phyloP scores from a whole-genome alignment of 2,797 vertebrate species.

The Ctenochaetus hawaiiensis region DNA sequence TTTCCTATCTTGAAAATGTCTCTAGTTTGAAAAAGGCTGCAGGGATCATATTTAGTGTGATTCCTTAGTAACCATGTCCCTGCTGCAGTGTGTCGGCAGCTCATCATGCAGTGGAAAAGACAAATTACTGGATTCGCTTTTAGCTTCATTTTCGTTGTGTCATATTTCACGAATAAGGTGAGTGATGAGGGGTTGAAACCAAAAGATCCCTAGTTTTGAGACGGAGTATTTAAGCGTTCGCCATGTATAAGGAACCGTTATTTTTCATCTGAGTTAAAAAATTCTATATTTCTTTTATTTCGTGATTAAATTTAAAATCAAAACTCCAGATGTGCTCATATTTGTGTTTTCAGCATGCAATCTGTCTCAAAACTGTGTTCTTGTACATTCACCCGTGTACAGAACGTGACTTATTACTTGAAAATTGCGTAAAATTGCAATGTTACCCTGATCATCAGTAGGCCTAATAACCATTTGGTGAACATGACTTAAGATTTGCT shows the following conservation, averaged over 20 bases:
- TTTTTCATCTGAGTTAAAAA: background rate
- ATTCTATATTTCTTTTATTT: background rate
- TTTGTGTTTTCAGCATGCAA: background rate
- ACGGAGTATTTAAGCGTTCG: background rate
- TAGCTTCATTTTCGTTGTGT: conserved; percentile 87
- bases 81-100: conserved; percentile 24
- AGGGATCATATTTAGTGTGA: rapidly evolving
- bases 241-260: background rate
- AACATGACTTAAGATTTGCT: background rate
- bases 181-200: conserved; percentile 8
- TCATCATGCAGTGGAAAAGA: conserved; percentile 85
- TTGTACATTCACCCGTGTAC: background rate
- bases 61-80: conserved; percentile 45
- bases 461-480: background rate
- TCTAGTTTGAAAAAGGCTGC: conserved; percentile 20
- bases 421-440: conserved; percentile 4
- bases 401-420: conserved; percentile 1
- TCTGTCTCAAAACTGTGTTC: background rate
- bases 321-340: background rate
- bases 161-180: conserved; percentile 95
- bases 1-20: conserved; percentile 42
- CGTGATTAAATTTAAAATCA: background rate
- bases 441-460: background rate
- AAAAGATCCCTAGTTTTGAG: background rate
- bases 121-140: conserved; percentile 84